A percentile compares a stretch with the other conserved stretches of the same genome.
Conservation (phyloP, 2,797 vertebrate genomes). For the Gorsachius magnificus region DNA sequence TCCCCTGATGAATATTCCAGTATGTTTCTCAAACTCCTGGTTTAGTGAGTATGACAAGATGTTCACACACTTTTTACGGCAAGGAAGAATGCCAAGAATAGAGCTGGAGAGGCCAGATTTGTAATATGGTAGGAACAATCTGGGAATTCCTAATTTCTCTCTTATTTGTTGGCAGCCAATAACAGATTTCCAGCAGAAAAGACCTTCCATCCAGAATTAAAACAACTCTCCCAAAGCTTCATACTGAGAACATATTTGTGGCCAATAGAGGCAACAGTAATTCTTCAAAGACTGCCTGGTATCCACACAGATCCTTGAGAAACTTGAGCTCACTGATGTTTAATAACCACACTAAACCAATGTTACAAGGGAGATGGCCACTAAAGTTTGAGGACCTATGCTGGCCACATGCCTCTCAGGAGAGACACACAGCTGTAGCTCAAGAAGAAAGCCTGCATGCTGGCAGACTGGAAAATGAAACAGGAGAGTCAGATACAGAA, state of each 20-base stretch:
- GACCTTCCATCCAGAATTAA: background rate
- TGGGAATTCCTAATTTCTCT: conserved; percentile 32
- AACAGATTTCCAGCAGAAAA: conserved; percentile 31
- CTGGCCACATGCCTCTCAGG: background rate
- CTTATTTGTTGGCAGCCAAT: background rate
- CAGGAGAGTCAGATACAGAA: background rate
- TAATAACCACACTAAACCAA: background rate
- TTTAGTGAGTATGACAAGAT: conserved; percentile 28
- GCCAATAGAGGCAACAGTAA: background rate
- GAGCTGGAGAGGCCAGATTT: background rate
- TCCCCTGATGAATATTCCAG: conserved; percentile 42
- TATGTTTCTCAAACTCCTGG: background rate
- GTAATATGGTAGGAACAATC: background rate
- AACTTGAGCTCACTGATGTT: background rate
- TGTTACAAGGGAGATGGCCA: background rate
- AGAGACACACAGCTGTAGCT: background rate
- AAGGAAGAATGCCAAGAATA: conserved; percentile 19
- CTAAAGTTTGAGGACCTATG: background rate
- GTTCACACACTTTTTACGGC: background rate
- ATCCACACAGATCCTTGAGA: background rate
- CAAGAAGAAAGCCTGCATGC: background rate
- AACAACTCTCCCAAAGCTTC: background rate
- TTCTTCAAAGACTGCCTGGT: background rate
- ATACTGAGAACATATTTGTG: background rate
- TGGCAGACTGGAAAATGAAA: background rate